These are phyloP conservation scores for Metallyticus violacea DNA, from an alignment of 2,888 invertebrate species.

Conservation along the genomic window DNA sequence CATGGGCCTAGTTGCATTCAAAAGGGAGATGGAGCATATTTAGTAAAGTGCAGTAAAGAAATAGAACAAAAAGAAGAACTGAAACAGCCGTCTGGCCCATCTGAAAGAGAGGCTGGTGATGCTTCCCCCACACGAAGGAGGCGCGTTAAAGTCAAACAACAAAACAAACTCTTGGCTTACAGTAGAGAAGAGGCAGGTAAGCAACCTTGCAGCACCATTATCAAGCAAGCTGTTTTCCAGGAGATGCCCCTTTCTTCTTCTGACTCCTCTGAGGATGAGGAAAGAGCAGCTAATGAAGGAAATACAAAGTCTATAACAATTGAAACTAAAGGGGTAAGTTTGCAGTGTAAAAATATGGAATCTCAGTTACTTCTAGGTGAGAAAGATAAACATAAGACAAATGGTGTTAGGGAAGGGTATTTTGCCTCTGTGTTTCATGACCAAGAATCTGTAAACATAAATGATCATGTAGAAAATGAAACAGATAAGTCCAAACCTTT, in stretches of 20 bases:
- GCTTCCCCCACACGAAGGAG: neutral
- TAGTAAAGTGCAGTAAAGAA: neutral
- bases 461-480: neutral
- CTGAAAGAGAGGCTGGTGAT: neutral
- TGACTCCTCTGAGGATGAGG: slow-evolving; percentile 23
- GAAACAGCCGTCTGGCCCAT: neutral
- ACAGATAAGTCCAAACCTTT: neutral
- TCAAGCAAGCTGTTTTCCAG: slow-evolving; percentile 10
- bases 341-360: neutral
- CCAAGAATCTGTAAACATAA: neutral
- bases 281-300: neutral
- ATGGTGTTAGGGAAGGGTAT: neutral
- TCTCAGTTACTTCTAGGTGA: neutral
- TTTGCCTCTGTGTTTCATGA: neutral
- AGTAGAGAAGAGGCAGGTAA: neutral
- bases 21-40: neutral
- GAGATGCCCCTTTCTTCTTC: slow-evolving; percentile 19
- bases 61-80: neutral
- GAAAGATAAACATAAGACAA: neutral
- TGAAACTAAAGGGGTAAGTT: neutral
- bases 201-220: neutral
- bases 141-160: neutral
- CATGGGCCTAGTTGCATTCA: neutral
- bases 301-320: neutral
- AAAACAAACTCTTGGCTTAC: neutral